phyloP scores from a whole-genome alignment of 2,797 vertebrate species.

The Leptodactylus fallax region DNA sequence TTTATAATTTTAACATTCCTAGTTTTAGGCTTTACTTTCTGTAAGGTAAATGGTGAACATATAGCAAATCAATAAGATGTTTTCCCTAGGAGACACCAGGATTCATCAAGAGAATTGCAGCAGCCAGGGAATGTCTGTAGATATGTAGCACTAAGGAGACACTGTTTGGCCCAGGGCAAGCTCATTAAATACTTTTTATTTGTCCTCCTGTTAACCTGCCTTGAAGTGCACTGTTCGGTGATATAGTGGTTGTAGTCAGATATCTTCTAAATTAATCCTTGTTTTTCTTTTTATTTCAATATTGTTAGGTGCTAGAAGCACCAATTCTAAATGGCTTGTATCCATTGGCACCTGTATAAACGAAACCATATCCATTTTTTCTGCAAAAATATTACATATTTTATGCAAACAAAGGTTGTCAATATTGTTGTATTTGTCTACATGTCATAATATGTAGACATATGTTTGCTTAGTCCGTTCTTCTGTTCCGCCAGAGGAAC shows the following conservation, averaged over 20 bases:
- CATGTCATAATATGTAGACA: too few relatives aligned
- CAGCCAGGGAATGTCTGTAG: slow-evolving; percentile 14
- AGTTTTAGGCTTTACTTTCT: neutral
- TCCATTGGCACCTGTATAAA: too few relatives aligned
- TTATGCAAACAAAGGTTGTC: too few relatives aligned
- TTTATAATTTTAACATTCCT: neutral
- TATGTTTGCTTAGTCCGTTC: too few relatives aligned
- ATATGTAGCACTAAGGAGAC: neutral
- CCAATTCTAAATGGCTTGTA: too few relatives aligned
- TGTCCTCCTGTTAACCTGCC: neutral
- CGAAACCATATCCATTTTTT: too few relatives aligned
- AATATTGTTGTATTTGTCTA: too few relatives aligned
- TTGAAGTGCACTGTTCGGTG: neutral
- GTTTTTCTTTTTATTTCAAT: too few relatives aligned
- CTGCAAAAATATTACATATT: too few relatives aligned
- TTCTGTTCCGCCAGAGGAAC: too few relatives aligned
- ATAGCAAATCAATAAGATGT: slow-evolving; percentile 10
- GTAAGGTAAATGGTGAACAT: neutral
- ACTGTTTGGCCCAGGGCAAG: slow-evolving; percentile 5
- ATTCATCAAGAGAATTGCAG: slow-evolving; percentile 8
- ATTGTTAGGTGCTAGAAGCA: too few relatives aligned
- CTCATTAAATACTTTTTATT: slow-evolving; percentile 32
- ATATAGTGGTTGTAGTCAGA: neutral
- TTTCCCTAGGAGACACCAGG: neutral
- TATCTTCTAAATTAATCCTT: neutral